Evolutionary conservation across 2,888 invertebrate genomes (phyloP).

Genomic region (Idaea dimidiata): DNA sequence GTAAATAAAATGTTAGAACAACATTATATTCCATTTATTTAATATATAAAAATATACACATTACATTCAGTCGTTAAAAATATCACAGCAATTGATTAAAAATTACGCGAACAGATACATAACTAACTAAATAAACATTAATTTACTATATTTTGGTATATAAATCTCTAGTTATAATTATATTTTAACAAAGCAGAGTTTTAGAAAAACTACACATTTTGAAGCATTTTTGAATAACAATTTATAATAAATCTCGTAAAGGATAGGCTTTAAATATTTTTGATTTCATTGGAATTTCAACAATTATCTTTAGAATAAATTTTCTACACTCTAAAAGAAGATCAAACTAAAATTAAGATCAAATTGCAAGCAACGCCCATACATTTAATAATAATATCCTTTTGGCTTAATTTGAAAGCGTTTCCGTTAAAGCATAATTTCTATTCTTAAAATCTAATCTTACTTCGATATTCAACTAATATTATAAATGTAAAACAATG

Average conservation of each 20-base stretch:
- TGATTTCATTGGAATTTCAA: no score
- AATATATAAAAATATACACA: constrained; percentile 58
- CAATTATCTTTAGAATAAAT: no score
- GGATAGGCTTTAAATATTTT: no score
- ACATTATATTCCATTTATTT: constrained; percentile 26
- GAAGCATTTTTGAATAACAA: background rate
- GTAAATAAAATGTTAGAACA: constrained; percentile 12
- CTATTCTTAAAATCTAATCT: no score
- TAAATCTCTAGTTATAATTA: background rate
- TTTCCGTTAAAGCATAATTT: no score
- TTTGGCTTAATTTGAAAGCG: no score
- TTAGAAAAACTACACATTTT: background rate
- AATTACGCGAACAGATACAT: background rate
- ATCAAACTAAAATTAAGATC: no score
- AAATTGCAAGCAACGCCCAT: no score
- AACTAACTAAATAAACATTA: background rate
- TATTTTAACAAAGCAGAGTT: background rate
- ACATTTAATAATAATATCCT: no score
- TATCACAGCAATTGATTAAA: constrained; percentile 61
- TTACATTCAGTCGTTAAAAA: constrained; percentile 59
- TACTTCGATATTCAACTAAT: no score
- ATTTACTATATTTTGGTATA: background rate
- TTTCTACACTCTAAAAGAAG: no score
- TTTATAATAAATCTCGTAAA: background rate
- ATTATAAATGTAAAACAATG: no score